A percentile compares a stretch with the other conserved stretches of the same genome.
Evolutionary conservation across 2,113 vertebrate species (phyloP).

Genomic region (Plecturocebus donacophilus): DNA sequence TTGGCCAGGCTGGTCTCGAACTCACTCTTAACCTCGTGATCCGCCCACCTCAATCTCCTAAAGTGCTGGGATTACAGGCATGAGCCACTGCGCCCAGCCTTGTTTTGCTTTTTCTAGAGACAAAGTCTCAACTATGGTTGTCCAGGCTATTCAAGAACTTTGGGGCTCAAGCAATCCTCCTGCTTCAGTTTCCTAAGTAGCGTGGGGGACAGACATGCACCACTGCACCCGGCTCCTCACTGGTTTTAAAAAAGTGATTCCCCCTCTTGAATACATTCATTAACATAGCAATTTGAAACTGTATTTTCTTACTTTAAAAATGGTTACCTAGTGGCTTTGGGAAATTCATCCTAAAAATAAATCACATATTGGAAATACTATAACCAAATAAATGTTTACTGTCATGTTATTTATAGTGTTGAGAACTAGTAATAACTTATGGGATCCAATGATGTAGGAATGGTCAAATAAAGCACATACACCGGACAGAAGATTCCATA

Average conservation of each 20-base stretch:
- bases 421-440: neutral
- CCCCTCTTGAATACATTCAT: neutral
- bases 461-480: neutral
- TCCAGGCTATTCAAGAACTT: neutral
- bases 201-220: neutral
- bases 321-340: neutral
- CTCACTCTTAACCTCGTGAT: too few relatives aligned
- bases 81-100: neutral
- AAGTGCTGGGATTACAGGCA: too few relatives aligned
- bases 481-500: neutral
- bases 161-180: neutral
- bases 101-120: neutral
- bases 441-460: neutral
- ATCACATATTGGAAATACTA: neutral
- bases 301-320: neutral
- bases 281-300: neutral
- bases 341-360: slow-evolving; percentile 27
- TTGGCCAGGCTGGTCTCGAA: too few relatives aligned
- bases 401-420: neutral
- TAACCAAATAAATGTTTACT: neutral
- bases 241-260: neutral
- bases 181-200: neutral
- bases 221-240: neutral
- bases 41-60: too few relatives aligned
- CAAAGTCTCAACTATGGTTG: neutral